Base-by-base conservation (phyloP, 2,113 vertebrate genomes). In the Paracanthobrama guichenoti region DNA sequence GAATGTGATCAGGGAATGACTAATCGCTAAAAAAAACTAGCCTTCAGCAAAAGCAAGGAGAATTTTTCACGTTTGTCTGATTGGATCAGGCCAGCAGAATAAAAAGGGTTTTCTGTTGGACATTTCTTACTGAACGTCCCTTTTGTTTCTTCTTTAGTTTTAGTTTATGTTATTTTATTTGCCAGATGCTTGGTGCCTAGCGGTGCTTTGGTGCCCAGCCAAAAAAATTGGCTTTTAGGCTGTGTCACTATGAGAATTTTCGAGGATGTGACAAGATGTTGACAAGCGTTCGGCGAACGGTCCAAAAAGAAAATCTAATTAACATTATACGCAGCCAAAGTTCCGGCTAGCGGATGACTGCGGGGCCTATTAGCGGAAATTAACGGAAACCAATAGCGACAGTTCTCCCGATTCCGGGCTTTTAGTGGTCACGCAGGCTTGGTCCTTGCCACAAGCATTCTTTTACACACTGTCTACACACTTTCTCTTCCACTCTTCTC, bases 291-390 rank as follows among this genome's bases (percentile, higher is more conserved):
- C 44, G 85, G 85, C 46, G 66, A 91, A 90, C 84, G 71, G 81
- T 90, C 89, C 88, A 89, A 89, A 90, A 88, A 89, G 84, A 87
- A 93, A 92, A 93, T 92, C 83, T 83, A 92, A 93, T 93, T 91
- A 92, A 84, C 88, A 92, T 91, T 91, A 92, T 90, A 91, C 83
- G 79, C 86, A 86, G 80, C 87, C 75, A 75, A 53, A 46, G 44
- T 84, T 84, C 81, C 28, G 86, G 89, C 90, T 88, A 87, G 75
- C 81, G 81, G 84, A 88, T 90, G 77, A 86, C 90, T 92, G 85
- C 79, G 44, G 84, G 90, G 89, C 89, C 85, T 88, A 87, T 92
- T 91, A 92, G 85, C 81, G 85, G 83, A 88, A 92, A 90, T 87
- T 86, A 90, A 90, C 59, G 57, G 76, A 80, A 76, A 88, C 83